Evolutionary conservation across 2,888 invertebrate species (phyloP).

Genomic region (Orthosia gothica): DNA sequence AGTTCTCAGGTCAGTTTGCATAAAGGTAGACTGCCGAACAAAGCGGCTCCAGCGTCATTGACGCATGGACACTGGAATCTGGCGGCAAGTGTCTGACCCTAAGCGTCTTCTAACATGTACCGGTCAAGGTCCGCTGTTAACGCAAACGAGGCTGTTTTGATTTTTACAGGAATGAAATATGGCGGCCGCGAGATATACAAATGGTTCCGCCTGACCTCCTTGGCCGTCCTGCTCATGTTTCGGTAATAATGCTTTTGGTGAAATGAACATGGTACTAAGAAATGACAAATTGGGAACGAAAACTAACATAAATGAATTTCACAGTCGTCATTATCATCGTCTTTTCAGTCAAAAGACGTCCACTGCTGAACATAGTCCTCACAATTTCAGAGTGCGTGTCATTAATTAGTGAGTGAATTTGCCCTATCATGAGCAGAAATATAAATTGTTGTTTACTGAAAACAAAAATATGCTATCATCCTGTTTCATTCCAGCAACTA

Average conservation of each 20-base stretch:
- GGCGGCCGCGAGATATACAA: constrained; percentile 20
- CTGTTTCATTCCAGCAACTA: too few relatives aligned
- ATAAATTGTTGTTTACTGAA: too few relatives aligned
- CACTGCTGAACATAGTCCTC: too few relatives aligned
- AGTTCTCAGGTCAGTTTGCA: too few relatives aligned
- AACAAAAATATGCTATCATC: too few relatives aligned
- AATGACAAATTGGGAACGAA: not conserved
- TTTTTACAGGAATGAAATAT: constrained; percentile 41
- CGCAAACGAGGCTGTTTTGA: constrained; percentile 15
- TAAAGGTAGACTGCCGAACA: too few relatives aligned
- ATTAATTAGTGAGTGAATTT: not conserved
- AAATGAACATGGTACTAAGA: not conserved
- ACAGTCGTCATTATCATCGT: not conserved
- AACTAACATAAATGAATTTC: not conserved
- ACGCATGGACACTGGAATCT: too few relatives aligned
- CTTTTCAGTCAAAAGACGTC: too few relatives aligned
- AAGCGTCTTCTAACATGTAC: too few relatives aligned
- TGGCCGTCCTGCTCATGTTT: not conserved
- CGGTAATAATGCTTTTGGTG: not conserved
- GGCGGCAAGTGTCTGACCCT: too few relatives aligned
- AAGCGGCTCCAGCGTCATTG: too few relatives aligned
- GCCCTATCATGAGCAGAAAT: not conserved
- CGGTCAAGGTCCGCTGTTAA: constrained; percentile 12
- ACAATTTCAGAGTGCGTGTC: not conserved
- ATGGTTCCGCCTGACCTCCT: constrained; percentile 14